phyloP scores from a whole-genome alignment of 2,113 vertebrate species.

The Megaceryle maxima region DNA sequence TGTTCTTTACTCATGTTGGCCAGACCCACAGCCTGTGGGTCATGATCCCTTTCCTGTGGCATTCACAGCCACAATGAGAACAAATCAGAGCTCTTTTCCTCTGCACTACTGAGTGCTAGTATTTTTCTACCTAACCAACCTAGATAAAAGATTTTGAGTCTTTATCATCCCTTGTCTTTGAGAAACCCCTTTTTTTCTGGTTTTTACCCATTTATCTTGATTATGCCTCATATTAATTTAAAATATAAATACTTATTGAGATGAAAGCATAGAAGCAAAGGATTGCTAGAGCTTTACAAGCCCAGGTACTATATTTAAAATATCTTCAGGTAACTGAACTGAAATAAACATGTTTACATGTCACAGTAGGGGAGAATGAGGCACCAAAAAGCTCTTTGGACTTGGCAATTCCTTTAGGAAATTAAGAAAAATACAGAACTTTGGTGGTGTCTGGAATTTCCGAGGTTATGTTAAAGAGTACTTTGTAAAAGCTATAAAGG shows the following conservation, averaged over 20 bases:
- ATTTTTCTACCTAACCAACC: not conserved
- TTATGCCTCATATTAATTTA: not conserved
- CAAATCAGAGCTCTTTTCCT: not conserved
- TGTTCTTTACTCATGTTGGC: not conserved
- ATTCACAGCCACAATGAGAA: not conserved
- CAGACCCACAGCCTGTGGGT: not conserved
- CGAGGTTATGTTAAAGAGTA: not conserved
- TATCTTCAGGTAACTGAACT: not conserved
- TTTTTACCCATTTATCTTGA: not conserved
- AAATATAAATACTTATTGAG: not conserved
- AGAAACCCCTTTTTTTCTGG: not conserved
- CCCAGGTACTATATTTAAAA: not conserved
- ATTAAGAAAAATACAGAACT: not conserved
- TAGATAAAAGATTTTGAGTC: not conserved
- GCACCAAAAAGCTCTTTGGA: not conserved
- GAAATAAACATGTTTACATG: not conserved
- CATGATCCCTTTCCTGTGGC: not conserved
- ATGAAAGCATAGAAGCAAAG: not conserved
- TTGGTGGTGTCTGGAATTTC: not conserved
- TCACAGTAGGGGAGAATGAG: not conserved
- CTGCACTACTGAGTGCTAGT: not conserved
- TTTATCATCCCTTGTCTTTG: not conserved
- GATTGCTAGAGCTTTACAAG: not conserved
- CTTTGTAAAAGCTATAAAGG: not conserved
- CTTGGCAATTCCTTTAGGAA: not conserved